Percentiles rank a stretch among this genome's conserved stretches.
phyloP scores from a whole-genome alignment of 2,113 vertebrate species.

The Rhea americana region DNA sequence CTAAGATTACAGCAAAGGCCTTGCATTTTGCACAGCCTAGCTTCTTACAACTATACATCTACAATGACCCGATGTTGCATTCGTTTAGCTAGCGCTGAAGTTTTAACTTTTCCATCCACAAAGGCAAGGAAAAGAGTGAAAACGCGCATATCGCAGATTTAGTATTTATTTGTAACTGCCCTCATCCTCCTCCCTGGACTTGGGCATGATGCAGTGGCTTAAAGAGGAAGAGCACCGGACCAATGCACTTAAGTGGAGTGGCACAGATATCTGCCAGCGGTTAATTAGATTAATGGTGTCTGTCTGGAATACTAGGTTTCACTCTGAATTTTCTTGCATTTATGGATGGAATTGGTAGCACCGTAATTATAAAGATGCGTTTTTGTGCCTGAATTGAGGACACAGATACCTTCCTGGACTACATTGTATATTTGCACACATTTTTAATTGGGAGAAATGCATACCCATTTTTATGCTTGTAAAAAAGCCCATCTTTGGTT shows the following conservation, averaged over 20 bases:
- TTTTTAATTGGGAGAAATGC: not conserved
- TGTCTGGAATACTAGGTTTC: not conserved
- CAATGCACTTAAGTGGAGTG: not conserved
- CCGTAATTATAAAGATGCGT: not conserved
- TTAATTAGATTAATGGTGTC: not conserved
- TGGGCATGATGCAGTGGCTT: not conserved
- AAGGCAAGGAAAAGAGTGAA: not conserved
- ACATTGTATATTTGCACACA: not conserved
- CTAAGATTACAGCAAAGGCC: not conserved
- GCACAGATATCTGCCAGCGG: not conserved
- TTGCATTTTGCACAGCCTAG: not conserved
- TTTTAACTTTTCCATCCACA: not conserved
- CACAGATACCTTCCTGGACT: conserved; percentile 4
- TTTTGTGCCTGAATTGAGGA: not conserved
- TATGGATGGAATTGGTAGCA: not conserved
- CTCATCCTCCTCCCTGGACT: not conserved
- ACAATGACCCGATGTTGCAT: not conserved
- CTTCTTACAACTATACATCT: not conserved
- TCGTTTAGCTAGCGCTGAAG: not conserved
- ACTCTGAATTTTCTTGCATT: not conserved
- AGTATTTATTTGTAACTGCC: not conserved
- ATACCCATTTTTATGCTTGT: not conserved
- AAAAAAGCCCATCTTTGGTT: not conserved
- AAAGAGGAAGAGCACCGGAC: not conserved
- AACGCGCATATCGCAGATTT: not conserved